Base-by-base conservation (phyloP, 2,113 vertebrate genomes). In the Alligator mississippiensis region DNA sequence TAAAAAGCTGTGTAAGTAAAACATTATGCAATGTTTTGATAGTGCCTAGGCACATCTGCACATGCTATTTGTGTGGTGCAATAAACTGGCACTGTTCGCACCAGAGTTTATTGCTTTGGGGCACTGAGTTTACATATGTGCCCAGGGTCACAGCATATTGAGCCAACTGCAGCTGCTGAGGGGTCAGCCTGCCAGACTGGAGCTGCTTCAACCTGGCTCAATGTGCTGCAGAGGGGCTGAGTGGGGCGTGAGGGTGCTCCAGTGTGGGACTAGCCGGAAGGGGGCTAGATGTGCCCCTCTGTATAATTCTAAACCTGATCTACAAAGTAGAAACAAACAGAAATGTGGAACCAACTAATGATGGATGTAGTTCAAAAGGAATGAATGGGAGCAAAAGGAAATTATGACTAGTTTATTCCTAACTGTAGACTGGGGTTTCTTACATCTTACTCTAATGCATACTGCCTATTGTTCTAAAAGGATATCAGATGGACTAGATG, bases 381-480 rank as follows among this genome's bases (percentile, higher is more conserved):
- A 14, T 68, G 28, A n/a, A 17, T 30, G 16, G 9, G 16, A 27
- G 55, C 68, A 88, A 62, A 58, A 93, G 94, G 79, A 95, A 93
- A 87, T 66, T 11, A 19, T 93, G 77, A 77, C 77, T 87, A 66
- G 30, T 17, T 8, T 77, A 22, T 59, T 57, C 19, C 38, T 22
- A 83, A 28, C 11, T 60, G 8, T 47, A 11, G 30, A 91, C 47
- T 54, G 81, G 30, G 27, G 85, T 87, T 90, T 21, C 87, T 79
- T 85, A 87, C 82, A 84, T 70, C 25, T 83, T 68, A 16, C 16
- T 70, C 66, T 70, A 30, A 70, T 30, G 30, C n/a, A 34, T 34
- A 34, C 34, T 34, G 5, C 12, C 79, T n/a, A 77, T 72, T 58
- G 59, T 4, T 6, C 28, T 84, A 28, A 28, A 74, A 81, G 78